Evolutionary conservation across 2,888 invertebrate species (phyloP).

Genomic region (Stenodema calcarata): DNA sequence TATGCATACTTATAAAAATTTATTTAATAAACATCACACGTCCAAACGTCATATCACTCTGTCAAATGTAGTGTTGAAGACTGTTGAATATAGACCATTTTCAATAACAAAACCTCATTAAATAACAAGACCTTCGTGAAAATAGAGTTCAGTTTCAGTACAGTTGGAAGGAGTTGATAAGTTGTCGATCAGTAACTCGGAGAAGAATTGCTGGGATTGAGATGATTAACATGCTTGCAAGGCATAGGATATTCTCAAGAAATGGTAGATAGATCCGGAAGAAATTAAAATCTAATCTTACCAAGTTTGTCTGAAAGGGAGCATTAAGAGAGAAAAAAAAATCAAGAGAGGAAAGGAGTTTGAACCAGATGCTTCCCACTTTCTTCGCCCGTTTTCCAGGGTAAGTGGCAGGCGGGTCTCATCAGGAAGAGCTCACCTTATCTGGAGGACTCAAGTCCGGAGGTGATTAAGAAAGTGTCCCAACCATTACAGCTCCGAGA

Average conservation of each 20-base stretch:
- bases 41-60: no score
- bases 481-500: background rate
- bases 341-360: background rate
- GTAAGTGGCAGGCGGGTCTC: constrained; percentile 7
- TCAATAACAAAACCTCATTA: no score
- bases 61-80: no score
- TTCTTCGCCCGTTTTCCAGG: background rate
- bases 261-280: background rate
- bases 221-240: no score
- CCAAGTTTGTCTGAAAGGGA: background rate
- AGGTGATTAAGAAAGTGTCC: constrained; percentile 4
- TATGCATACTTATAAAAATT: no score
- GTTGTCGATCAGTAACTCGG: no score
- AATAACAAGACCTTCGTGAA: no score
- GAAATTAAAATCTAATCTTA: background rate
- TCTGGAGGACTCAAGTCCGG: background rate
- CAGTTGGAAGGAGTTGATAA: no score
- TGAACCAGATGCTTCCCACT: background rate
- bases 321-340: background rate
- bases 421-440: constrained; percentile 22
- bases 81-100: no score
- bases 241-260: background rate
- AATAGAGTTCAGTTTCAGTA: no score
- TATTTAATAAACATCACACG: no score
- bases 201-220: no score